These are phyloP conservation scores for Acrobasis suavella DNA, from an alignment of 2,888 invertebrate species.

Conservation along the genomic window DNA sequence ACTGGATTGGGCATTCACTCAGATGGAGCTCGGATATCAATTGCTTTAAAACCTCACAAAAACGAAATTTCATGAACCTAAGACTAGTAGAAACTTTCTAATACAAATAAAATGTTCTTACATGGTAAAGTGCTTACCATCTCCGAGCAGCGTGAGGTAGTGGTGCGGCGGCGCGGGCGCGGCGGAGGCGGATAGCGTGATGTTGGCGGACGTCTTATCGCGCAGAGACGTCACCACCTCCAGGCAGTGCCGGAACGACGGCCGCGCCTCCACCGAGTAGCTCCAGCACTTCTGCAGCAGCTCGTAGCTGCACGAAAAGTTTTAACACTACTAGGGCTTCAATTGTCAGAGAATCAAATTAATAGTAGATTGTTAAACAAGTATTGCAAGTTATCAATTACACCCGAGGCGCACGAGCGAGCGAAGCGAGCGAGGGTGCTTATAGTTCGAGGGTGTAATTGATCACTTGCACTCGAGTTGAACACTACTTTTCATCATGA, in stretches of 20 bases:
- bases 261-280: slow-evolving; percentile 90
- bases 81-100: neutral
- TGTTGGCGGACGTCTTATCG: slow-evolving; percentile 61
- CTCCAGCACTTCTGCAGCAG: slow-evolving; percentile 95
- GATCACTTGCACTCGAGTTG: too few species aligned
- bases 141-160: slow-evolving; percentile 71
- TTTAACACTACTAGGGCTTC: neutral
- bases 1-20: too few species aligned
- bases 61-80: neutral
- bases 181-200: slow-evolving; percentile 58
- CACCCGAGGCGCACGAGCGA: too few species aligned
- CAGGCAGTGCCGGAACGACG: slow-evolving; percentile 92
- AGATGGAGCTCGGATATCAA: too few species aligned
- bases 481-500: too few species aligned
- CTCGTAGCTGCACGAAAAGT: slow-evolving; percentile 84
- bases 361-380: too few species aligned
- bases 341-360: too few species aligned
- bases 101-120: too few species aligned
- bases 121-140: slow-evolving; percentile 50
- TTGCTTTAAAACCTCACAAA: too few species aligned
- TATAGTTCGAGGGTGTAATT: too few species aligned
- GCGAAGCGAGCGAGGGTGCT: too few species aligned
- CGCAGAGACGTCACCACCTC: slow-evolving; percentile 79
- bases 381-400: too few species aligned
- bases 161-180: slow-evolving; percentile 54